Conservation (phyloP, 2,113 vertebrate genomes). For the Atherinomorus stipes region DNA sequence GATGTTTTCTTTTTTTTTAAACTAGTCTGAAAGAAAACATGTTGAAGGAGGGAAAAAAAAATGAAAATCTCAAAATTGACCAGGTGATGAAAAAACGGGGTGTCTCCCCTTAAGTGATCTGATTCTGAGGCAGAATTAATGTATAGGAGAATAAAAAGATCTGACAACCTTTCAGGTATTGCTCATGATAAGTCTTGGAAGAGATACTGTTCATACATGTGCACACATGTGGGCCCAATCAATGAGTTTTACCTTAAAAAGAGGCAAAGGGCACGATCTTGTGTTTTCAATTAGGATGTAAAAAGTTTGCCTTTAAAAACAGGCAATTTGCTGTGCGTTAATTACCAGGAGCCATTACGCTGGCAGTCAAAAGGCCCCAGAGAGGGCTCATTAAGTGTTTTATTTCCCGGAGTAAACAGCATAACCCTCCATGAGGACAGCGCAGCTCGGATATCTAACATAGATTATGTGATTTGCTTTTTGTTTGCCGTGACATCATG, state of each 20-base stretch:
- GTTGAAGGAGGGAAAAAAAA: no score
- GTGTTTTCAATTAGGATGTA: conserved; percentile 78
- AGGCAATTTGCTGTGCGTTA: conserved; percentile 66
- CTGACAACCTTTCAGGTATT: neutral
- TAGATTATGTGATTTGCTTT: neutral
- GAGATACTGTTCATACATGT: neutral
- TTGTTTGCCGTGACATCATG: conserved; percentile 13
- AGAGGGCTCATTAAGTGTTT: conserved; percentile 69
- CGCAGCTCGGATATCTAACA: conserved; percentile 1
- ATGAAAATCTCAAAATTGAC: no score
- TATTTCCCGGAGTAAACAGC: conserved; percentile 56
- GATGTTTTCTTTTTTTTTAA: no score
- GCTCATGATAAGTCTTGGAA: neutral
- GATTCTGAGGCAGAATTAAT: no score
- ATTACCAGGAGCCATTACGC: conserved; percentile 76
- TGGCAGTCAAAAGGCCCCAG: conserved; percentile 53
- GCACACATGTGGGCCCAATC: neutral
- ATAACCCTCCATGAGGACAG: conserved; percentile 39
- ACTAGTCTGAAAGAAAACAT: no score
- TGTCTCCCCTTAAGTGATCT: no score
- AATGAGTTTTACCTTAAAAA: conserved; percentile 15
- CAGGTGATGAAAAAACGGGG: no score
- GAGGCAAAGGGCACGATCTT: conserved; percentile 59
- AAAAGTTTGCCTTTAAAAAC: conserved; percentile 50
- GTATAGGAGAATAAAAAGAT: conserved; percentile 4